Conservation (phyloP, 2,888 invertebrate species). For the Eurois occulta region DNA sequence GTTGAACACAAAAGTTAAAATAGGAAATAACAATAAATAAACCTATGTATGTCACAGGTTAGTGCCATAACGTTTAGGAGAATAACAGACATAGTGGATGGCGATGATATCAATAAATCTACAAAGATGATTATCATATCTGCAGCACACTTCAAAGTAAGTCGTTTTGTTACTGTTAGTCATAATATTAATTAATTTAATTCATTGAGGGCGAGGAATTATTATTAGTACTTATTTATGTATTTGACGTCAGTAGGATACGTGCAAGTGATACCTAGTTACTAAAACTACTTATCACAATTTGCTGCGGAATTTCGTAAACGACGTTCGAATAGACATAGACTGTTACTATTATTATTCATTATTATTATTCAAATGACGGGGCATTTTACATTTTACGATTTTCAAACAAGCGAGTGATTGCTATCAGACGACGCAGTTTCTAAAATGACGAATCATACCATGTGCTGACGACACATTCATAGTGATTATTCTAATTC, state of each 20-base stretch:
- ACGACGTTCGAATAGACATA: too few relatives aligned
- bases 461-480: too few relatives aligned
- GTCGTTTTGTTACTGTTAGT: background rate
- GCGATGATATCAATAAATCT: constrained; percentile 70
- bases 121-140: constrained; percentile 76
- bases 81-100: constrained; percentile 71
- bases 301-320: too few relatives aligned
- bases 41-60: constrained; percentile 64
- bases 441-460: too few relatives aligned
- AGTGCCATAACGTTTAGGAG: constrained; percentile 70
- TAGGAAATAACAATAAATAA: background rate
- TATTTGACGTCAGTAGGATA: background rate
- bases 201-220: background rate
- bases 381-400: too few relatives aligned
- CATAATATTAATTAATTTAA: background rate
- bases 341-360: too few relatives aligned
- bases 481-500: too few relatives aligned
- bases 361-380: too few relatives aligned
- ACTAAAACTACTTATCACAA: too few relatives aligned
- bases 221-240: background rate
- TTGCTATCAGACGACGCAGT: too few relatives aligned
- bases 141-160: constrained; percentile 77
- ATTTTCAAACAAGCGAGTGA: too few relatives aligned
- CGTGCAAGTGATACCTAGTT: too few relatives aligned
- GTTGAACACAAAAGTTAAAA: background rate